These are phyloP conservation scores for Dermatemys mawii DNA, from an alignment of 2,113 vertebrate species.

Conservation along the genomic window DNA sequence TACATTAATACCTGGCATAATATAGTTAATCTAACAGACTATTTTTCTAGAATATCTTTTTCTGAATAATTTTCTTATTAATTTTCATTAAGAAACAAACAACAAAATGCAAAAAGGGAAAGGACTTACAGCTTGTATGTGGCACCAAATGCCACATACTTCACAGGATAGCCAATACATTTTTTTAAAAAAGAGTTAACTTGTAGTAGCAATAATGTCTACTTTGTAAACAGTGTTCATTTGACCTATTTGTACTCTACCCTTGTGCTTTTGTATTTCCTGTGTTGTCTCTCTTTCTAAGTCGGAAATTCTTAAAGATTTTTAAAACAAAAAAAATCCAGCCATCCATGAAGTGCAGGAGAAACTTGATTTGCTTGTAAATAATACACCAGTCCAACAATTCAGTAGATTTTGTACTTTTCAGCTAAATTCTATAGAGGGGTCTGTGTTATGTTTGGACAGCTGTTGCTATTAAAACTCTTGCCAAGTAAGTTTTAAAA, in stretches of 20 bases:
- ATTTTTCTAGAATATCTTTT: neutral
- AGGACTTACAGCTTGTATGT: neutral
- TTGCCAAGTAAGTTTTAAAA: conserved; percentile 46
- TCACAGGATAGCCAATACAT: neutral
- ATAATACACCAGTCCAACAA: conserved; percentile 34
- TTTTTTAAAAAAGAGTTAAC: neutral
- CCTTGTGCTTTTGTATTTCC: neutral
- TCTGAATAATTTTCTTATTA: neutral
- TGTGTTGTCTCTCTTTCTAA: neutral
- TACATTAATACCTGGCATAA: neutral
- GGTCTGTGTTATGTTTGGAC: conserved; percentile 67
- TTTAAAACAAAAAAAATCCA: conserved; percentile 28
- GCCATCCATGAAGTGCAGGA: neutral
- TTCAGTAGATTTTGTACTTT: conserved; percentile 48
- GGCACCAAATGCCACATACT: neutral
- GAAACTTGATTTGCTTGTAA: conserved; percentile 27
- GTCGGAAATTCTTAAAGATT: neutral
- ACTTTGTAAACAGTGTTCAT: neutral
- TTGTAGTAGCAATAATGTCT: neutral
- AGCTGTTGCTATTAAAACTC: conserved; percentile 65
- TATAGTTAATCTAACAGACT: neutral
- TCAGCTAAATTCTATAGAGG: conserved; percentile 30
- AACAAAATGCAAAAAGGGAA: neutral
- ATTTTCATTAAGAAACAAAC: neutral
- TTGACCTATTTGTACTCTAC: neutral